Evolutionary conservation across 1,140 invertebrate genomes (phyloP), one percentile per base, ranked within the genome.

Genomic region (Dufourea novaeangliae): DNA sequence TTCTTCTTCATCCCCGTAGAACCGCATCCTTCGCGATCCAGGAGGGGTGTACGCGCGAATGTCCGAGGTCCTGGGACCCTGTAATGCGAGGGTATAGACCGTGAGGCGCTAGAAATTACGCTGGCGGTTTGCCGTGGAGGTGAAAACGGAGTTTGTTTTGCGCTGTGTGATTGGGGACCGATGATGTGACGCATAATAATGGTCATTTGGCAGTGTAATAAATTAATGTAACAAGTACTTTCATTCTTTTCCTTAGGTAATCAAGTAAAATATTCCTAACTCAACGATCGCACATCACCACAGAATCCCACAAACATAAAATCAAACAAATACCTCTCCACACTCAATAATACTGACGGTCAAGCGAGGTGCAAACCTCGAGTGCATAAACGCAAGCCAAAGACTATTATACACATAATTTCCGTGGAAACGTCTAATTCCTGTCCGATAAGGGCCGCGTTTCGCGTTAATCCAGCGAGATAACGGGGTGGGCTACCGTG

Each of bases 401-500:
- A 39, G n/a, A n/a, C 27, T 0, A 14, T 27, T 25, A 5, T 29
- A 14, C 14, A 22, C 54, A 67, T 22, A 14, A 72, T 63, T 79
- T 57, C 56, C 64, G 46, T 7, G 34, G 57, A 74, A 82, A 46
- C 63, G 27, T 71, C 68, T 79, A 84, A 82, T 85, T 79, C 71
- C 37, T 22, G 32, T 29, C 7, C 79, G 72, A 85, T 85, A 79
- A 84, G 54, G 54, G 34, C 52, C 41, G 52, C 70, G 44, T 82
- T 72, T 82, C 79, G 68, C 72, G 79, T 85, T 82, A 84, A 82
- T 85, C 82, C 63, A 27, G 46, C 4, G 14, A 34, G 76, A 84
- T 85, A 82, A 82, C n/a, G n/a, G n/a, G n/a, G 78, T 63, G 59
- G 62, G 29, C 54, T 41, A 79, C 44, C 57, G 72, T 66, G 63